Evolutionary conservation across 2,113 vertebrate species (phyloP), one percentile per base, ranked within the genome.

Genomic region (Carassius auratus): DNA sequence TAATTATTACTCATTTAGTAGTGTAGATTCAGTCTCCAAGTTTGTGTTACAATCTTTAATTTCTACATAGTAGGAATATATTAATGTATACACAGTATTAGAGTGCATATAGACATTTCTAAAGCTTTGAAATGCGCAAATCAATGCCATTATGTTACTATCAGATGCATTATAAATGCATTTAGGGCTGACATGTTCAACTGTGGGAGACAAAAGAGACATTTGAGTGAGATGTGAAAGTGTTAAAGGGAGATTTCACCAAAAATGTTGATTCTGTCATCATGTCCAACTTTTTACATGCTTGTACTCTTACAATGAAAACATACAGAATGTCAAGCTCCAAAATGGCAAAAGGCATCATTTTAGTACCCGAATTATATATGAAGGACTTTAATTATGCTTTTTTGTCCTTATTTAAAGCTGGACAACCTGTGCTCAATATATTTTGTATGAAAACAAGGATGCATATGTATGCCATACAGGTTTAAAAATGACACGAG

Each of bases 91-190:
- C 1, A 50, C 48, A 8, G n/a, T 30, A 17, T 50, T 76, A 77
- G 76, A 78, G 30, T 38, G 52, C 55, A 36, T 52, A 15, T 55
- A 30, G n/a, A 30, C 21, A 74, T 30, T 15, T 76, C 23, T 26
- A 76, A 6, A 55, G 36, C 33, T 62, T 79, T 62, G 76, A 42
- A 30, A 79, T 61, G 30, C 13, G 36, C 57, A 62, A 61, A 62
- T 62, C 21, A 79, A 62, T 23, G 33, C 76, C 76, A 79, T 62
- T 23, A 79, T 1, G 21, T 62, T 62, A 45, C 36, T 62, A 45
- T 85, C 75, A 64, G 83, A 66, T 88, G 80, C 87, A 62, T 79
- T 62, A n/a, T 61, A 88, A 79, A 85, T 64, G 36, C 48, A 78
- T 74, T 86, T 88, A 85, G 84, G 80, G 87, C 80, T 83, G 69